Base-by-base conservation (phyloP, 2,888 invertebrate species). In the Meiosimyza platycephala region DNA sequence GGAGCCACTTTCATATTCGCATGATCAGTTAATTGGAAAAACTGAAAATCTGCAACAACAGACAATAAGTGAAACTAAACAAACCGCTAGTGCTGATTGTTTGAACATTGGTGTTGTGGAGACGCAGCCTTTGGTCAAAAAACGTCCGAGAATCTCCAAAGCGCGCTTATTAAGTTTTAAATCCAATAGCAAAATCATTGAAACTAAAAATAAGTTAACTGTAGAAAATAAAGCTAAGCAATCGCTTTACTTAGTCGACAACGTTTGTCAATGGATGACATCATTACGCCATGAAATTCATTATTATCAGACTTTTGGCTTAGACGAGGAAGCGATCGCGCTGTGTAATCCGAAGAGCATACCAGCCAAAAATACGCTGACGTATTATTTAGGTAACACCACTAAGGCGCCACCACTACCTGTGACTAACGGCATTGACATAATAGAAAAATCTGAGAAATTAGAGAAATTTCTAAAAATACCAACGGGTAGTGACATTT, bases 261-360 rank as follows among this genome's bases (percentile, higher is more conserved):
- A 83, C 79, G 81, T 85, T 72, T 83, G 85, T 71, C 81, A 84
- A 59, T 87, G 87, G 87, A 81, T 87, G 85, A 80, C 80, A 71
- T 80, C 81, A 79, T 77, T 86, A 77, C 84, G 86, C 72, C 77
- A 78, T 76, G 84, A 87, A 74, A 79, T 83, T 71, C 82, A 84
- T 72, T 78, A 80, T 74, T 86, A 87, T 74, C 76, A 73, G 63
- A 78, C 78, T 69, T 75, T 75, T 33, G 76, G 78, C 62, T 55
- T 62, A 15, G 55, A 71, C 7, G 81, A 82, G 65, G 81, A 71
- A 12, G 75, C 80, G 67, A 78, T 79, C 11, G 79, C 78, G 40
- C 74, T 79, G 70, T 82, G 81, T 76, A 79, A 83, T 79, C 84
- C 85, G 1, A 87, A 87, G 76, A 84, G 84, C 74, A 84, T 87